Conservation (phyloP, 2,888 invertebrate genomes). For the Eilema sororculum region DNA sequence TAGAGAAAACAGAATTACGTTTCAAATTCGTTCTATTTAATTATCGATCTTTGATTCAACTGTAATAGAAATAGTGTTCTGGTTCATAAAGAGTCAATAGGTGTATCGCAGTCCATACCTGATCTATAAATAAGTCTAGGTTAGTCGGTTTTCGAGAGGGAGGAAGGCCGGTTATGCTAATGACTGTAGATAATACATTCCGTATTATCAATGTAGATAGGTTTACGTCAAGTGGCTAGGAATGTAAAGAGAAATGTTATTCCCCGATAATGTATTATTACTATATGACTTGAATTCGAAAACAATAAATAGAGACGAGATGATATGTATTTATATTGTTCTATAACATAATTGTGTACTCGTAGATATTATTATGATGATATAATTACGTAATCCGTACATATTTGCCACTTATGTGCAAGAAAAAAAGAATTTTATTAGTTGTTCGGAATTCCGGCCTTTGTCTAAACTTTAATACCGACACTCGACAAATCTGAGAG, state of each 20-base stretch:
- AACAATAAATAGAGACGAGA: not conserved
- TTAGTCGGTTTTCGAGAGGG: conserved; percentile 4
- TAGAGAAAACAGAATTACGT: too few relatives aligned
- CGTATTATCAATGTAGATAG: not conserved
- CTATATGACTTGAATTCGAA: not conserved
- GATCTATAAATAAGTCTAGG: conserved; percentile 4
- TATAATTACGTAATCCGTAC: not conserved
- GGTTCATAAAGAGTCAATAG: not conserved
- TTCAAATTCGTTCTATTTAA: not conserved
- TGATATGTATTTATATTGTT: not conserved
- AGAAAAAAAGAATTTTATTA: not conserved
- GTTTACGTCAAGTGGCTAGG: not conserved
- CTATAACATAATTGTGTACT: not conserved
- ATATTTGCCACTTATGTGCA: too few relatives aligned
- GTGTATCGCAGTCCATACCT: not conserved
- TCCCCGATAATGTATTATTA: not conserved
- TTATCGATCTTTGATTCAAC: not conserved
- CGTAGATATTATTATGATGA: too few relatives aligned
- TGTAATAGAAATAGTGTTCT: too few relatives aligned
- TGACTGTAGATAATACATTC: not conserved
- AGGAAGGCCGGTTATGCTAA: not conserved
- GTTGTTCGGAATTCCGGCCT: not conserved
- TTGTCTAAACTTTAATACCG: not conserved
- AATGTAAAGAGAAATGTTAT: not conserved
- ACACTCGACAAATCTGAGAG: not conserved